phyloP scores from a whole-genome alignment of 2,113 vertebrate genomes.

The Protobothrops mucrosquamatus region DNA sequence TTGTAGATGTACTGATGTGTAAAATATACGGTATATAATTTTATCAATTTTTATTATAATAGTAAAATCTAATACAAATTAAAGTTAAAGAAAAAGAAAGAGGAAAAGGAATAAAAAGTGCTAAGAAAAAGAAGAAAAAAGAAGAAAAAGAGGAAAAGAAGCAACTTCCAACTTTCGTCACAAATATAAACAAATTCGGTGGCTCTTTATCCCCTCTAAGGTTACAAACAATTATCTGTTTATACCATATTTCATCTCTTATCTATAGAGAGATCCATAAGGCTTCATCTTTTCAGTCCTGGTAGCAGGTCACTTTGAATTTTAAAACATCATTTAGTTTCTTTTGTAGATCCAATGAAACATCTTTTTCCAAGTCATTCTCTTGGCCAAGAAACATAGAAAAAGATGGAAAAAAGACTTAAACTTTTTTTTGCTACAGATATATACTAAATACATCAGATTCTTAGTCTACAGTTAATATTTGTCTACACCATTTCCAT shows the following conservation, averaged over 20 bases:
- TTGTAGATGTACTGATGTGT: not conserved
- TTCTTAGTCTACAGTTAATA: not conserved
- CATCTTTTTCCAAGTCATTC: not conserved
- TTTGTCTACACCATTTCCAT: not conserved
- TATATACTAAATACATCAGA: not conserved
- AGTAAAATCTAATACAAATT: not conserved
- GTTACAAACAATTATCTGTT: not conserved
- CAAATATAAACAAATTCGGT: not conserved
- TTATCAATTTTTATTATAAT: not conserved
- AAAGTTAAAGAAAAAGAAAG: not conserved
- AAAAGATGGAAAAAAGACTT: not conserved
- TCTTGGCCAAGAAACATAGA: not conserved
- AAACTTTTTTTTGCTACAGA: not conserved
- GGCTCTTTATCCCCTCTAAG: not conserved
- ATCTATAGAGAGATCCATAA: not conserved
- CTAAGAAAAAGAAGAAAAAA: not conserved
- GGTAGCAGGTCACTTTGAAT: not conserved
- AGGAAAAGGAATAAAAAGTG: not conserved
- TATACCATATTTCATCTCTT: not conserved
- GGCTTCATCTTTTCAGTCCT: not conserved
- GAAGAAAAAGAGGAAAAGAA: not conserved
- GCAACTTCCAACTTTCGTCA: not conserved
- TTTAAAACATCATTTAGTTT: not conserved
- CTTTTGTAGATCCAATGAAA: not conserved
- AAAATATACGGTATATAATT: not conserved